Evolutionary conservation across 2,113 vertebrate genomes (phyloP), one percentile per base, ranked within the genome.

Genomic region (Ifrita kowaldi): DNA sequence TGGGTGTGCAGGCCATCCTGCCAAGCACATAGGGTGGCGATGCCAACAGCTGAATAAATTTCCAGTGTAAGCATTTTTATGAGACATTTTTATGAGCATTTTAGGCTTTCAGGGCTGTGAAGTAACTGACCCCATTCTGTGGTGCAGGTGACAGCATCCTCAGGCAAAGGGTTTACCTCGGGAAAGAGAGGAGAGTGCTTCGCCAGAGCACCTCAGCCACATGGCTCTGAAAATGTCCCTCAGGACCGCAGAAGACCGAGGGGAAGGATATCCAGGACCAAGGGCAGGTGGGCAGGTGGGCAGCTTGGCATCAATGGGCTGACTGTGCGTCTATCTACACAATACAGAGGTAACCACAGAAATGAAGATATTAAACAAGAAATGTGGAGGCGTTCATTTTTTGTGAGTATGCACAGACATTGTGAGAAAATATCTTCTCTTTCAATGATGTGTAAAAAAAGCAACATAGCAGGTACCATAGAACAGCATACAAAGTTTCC

Each of bases 41-140:
- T 23, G 18, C 9, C 4, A 3, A 23, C 10, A n/a, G n/a, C 16
- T 3, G 1, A 56, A 68, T n/a, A 27, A 14, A 52, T 76, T 64
- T 68, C 70, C 42, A 49, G 1, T 7, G 28, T 10, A 23, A 33
- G 32, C 32, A 16, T 27, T 68, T 78, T 87, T 37, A 21, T 17
- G 32, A 27, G 60, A 10, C 4, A 11, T 15, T 59, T 78, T n/a
- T 39, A 47, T 28, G 23, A 87, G 4, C 13, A n/a, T 23, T 39
- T 11, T 11, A 6, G 19, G 26, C 20, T 73, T 82, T 55, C 39
- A 56, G 77, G 57, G 33, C 37, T 53, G 10, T 13, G 28, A 9
- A 39, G 16, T 26, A 53, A 56, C 11, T 0, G 2, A 23, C 11
- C 5, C 16, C 0, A 0, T 32, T 42, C 46, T 65, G 22, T 27